Base-by-base conservation (phyloP, 2,113 vertebrate species). In the Zosterops borbonicus region DNA sequence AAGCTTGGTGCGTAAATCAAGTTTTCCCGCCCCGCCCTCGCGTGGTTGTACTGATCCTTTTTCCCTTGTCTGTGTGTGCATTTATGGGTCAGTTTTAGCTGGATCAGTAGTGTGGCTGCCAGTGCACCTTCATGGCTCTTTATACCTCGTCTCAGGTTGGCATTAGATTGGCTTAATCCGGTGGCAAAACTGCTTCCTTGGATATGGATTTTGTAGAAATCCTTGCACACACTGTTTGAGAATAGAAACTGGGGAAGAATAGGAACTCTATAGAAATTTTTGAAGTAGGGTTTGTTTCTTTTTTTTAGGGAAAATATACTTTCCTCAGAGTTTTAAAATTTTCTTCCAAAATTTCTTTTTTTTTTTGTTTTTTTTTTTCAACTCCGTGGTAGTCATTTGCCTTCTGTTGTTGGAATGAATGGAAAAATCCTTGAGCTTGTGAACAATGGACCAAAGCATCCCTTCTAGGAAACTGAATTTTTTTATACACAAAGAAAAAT, bases 381-480 rank as follows among this genome's bases (percentile, higher is more conserved):
- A 67, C 13, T 83, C 55, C 12, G 16, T 73, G 39, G 56, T 68
- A 59, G 59, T 90, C 16, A 41, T 94, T 95, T 95, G 31, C 88
- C 59, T 85, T 92, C 84, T 46, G 2, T 91, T 94, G 81, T 91
- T 94, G 78, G 53, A 77, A 87, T 63, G 74, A 89, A 92, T 85
- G 75, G 73, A 58, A 92, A 84, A 42, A 50, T 85, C 87, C 79
- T 89, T 62, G 65, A 85, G 77, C 50, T 77, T 87, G 31, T 56
- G 84, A 89, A 94, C 81, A 84, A 89, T 94, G 75, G 91, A 88
- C 77, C 70, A 91, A 86, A 91, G 63, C 42, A 89, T 94, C 75
- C 55, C 76, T 88, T 95, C 78, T 73, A 88, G 85, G 90, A 85
- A 94, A 76, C 67, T 23, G 79, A 14, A 5, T 47, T 70, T 84